phyloP scores from a whole-genome alignment of 2,113 vertebrate species.

The Prinia subflava region DNA sequence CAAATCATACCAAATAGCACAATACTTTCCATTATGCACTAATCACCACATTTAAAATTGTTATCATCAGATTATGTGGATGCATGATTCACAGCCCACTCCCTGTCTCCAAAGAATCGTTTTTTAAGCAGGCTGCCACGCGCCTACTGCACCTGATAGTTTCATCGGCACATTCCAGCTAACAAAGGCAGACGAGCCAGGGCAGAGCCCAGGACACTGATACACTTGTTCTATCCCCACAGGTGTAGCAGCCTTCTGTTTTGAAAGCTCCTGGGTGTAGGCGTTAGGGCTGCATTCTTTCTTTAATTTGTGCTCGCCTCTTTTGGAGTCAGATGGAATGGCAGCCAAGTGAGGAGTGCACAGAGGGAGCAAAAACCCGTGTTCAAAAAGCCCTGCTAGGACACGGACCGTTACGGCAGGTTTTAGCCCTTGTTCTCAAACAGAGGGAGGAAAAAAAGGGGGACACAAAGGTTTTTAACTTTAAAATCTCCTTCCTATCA shows the following conservation, averaged over 20 bases:
- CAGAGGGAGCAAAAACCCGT: background rate
- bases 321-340: constrained; percentile 52
- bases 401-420: background rate
- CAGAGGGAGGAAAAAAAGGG: background rate
- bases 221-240: constrained; percentile 96
- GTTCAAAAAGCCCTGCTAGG: background rate
- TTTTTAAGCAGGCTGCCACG: constrained; percentile 89
- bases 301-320: constrained; percentile 67
- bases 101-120: constrained; percentile 73
- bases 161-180: constrained; percentile 90
- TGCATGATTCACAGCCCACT: constrained; percentile 74
- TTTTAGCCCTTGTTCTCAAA: background rate
- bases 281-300: constrained; percentile 73
- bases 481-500: background rate
- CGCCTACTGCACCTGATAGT: constrained; percentile 95
- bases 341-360: constrained; percentile 44
- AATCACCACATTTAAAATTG: constrained; percentile 69
- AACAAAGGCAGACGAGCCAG: constrained; percentile 79
- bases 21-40: constrained; percentile 70
- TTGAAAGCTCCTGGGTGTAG: constrained; percentile 76
- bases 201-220: constrained; percentile 86
- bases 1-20: constrained; percentile 51
- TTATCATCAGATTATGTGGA: constrained; percentile 74
- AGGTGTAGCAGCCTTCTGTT: constrained; percentile 89
- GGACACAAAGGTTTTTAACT: rapidly evolving